phyloP scores from a whole-genome alignment of 2,797 vertebrate species.

The Hipposideros larvatus region DNA sequence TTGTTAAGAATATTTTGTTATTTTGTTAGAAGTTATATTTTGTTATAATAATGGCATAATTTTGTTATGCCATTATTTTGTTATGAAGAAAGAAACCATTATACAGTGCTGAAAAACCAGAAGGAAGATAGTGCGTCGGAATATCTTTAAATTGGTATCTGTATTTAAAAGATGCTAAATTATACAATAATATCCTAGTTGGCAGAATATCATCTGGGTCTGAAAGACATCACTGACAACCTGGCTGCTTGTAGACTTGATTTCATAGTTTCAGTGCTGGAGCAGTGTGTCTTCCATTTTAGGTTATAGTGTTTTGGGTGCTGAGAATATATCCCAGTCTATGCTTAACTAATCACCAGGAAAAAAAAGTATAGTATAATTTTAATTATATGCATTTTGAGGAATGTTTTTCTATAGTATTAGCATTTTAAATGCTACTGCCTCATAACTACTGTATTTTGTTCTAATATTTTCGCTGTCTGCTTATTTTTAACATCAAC shows the following conservation, averaged over 20 bases:
- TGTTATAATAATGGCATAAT: no score
- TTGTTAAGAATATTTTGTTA: no score
- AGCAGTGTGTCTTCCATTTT: constrained; percentile 59
- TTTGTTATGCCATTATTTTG: constrained; percentile 56
- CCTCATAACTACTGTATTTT: not conserved
- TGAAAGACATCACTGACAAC: constrained; percentile 74
- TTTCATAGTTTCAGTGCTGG: constrained; percentile 42
- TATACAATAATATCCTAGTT: constrained; percentile 77
- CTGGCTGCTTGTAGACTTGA: constrained; percentile 61
- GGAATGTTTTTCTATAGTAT: constrained; percentile 14
- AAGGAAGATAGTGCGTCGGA: constrained; percentile 75
- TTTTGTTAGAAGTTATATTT: no score
- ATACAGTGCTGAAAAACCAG: constrained; percentile 80
- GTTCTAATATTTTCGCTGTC: constrained; percentile 31
- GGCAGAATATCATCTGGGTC: constrained; percentile 77
- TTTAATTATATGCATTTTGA: constrained; percentile 41
- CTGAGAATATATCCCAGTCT: constrained; percentile 33
- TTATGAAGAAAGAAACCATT: constrained; percentile 75
- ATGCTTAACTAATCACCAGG: constrained; percentile 7
- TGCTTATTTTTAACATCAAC: not conserved
- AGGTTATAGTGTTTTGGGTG: not conserved
- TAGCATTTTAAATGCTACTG: constrained; percentile 33
- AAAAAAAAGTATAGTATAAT: constrained; percentile 57
- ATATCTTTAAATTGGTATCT: constrained; percentile 83
- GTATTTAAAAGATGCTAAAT: constrained; percentile 85